These are phyloP conservation scores for Chelonoidis abingdonii DNA, from an alignment of 2,113 vertebrate species.

Conservation along the genomic window DNA sequence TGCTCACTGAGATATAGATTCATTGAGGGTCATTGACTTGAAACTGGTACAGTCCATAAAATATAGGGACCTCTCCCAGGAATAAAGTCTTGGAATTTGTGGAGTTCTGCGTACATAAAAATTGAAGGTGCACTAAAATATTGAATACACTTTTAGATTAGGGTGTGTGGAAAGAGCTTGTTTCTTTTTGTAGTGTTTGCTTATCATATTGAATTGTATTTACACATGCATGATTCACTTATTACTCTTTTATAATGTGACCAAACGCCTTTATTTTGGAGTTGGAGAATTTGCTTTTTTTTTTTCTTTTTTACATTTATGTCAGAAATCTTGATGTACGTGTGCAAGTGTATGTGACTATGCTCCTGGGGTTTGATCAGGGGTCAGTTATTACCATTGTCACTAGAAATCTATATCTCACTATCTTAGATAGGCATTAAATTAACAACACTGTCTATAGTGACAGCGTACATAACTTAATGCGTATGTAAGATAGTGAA, in stretches of 20 bases:
- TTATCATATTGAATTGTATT: not conserved
- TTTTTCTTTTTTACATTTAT: not conserved
- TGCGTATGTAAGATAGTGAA: fast-evolving
- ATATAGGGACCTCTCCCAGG: not conserved
- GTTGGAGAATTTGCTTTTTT: not conserved
- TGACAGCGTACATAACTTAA: fast-evolving
- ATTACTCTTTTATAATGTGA: not conserved
- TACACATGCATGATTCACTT: fast-evolving
- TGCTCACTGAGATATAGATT: fast-evolving
- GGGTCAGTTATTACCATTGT: not conserved
- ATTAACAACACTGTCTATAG: too few relatives aligned
- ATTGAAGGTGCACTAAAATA: fast-evolving
- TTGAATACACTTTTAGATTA: not conserved
- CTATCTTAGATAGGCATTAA: too few relatives aligned
- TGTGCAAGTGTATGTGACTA: fast-evolving
- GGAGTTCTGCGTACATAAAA: fast-evolving
- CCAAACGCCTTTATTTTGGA: not conserved
- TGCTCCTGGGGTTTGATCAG: not conserved
- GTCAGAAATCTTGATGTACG: not conserved
- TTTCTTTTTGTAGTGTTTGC: fast-evolving
- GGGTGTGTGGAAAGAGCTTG: not conserved
- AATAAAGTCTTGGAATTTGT: fast-evolving
- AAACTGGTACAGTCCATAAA: fast-evolving
- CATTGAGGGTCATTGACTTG: not conserved
- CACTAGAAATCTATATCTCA: not conserved